Evolutionary conservation across 2,888 invertebrate species (phyloP), one percentile per base, ranked within the genome.

Genomic region (Dasysyrphus tricinctus): DNA sequence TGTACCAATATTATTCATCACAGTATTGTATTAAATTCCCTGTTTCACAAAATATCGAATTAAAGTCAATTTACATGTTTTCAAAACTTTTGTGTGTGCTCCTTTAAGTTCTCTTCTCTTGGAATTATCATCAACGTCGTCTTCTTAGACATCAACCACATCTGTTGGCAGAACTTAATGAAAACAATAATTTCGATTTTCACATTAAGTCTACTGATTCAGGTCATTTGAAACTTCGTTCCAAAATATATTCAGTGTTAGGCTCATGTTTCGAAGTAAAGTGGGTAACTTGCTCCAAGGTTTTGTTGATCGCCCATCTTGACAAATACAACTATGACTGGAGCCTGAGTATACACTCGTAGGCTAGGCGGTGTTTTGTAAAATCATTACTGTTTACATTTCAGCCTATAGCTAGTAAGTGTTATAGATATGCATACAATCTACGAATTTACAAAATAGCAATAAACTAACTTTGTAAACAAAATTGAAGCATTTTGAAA

Each of bases 131-230:
- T 47, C 69, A 56, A 54, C 69, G 63, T 67, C 72, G 44, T 34
- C 19, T 49, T 47, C 37, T 37, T 37, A 24, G 42, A 72, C 29
- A 72, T 76, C 57, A 77, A 54, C 59, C 82, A 77, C 78, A 78
- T 67, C 77, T 82, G 82, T 61, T 77, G 77, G 67, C 77, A 82
- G 73, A 54, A 78, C 59, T 78, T 77, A 77, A 82, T 82, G 78
- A 82, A 78, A 82, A 73, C 82, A 82, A 82, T 82, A 78, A 82
- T 78, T 82, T 82, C 82, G 73, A 82, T 73, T 73, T 78, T 78
- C 73, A 61, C 67, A 67, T 82, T 78, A 73, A 65, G 78, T 19
- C 79, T 77, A 29, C 19, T 59, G 65, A 70, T 63, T 54, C 54
- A 32, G 47, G 56, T 74, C 49, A 79, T 61, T 83, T 63, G 73